These are phyloP conservation scores for Tenualosa ilisha DNA, from an alignment of 2,797 vertebrate species.

Conservation along the genomic window DNA sequence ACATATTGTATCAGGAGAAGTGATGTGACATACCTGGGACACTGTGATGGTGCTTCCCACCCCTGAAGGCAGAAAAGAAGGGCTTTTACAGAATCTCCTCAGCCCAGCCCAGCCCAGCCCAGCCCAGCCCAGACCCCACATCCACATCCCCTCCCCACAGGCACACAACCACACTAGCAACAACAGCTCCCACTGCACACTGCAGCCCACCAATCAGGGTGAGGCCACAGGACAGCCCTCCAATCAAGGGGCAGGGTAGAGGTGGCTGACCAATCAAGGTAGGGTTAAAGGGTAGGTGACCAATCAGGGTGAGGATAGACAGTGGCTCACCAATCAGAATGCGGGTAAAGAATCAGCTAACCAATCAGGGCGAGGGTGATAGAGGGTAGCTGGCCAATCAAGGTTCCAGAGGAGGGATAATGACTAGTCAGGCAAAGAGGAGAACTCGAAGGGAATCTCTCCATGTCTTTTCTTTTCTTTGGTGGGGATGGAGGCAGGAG, in stretches of 20 bases:
- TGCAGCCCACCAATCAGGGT: background rate
- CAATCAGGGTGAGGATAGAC: background rate
- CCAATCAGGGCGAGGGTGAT: too few species aligned
- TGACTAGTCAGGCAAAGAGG: background rate
- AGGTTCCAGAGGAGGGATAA: background rate
- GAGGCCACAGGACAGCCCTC: background rate
- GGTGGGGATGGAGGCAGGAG: background rate
- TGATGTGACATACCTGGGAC: constrained; percentile 86
- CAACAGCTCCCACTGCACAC: background rate
- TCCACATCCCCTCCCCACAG: constrained; percentile 77
- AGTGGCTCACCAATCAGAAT: background rate
- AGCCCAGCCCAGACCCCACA: constrained; percentile 60
- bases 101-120: constrained; percentile 74
- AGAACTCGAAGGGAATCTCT: background rate
- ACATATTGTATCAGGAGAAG: constrained; percentile 76
- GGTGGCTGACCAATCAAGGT: background rate
- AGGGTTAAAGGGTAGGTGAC: background rate
- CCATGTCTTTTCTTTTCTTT: background rate
- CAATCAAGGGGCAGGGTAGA: background rate
- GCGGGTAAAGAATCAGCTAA: too few species aligned
- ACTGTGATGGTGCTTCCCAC: constrained; percentile 89
- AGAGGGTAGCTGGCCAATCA: too few species aligned
- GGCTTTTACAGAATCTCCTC: constrained; percentile 86
- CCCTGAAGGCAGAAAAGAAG: constrained; percentile 89
- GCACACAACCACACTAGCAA: constrained; percentile 68